These are phyloP conservation scores for Acrobasis suavella DNA, from an alignment of 2,888 invertebrate species.

Conservation along the genomic window DNA sequence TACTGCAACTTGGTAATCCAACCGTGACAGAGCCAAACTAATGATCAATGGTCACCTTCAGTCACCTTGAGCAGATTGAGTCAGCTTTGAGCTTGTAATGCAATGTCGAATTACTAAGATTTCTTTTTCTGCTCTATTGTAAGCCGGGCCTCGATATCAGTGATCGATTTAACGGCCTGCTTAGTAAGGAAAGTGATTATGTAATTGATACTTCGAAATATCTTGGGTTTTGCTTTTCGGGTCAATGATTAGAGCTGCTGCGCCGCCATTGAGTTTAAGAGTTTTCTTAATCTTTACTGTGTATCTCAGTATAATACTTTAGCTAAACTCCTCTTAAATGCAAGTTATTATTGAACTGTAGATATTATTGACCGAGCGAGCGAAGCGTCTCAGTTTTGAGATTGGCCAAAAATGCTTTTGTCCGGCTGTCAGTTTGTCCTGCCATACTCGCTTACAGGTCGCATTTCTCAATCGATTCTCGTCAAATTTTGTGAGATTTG, in stretches of 20 bases:
- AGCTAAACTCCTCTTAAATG: too few species aligned
- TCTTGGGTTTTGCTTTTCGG: not conserved
- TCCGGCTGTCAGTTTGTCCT: too few species aligned
- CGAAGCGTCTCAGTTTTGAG: too few species aligned
- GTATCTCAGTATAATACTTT: not conserved
- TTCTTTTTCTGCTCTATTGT: not conserved
- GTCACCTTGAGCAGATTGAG: not conserved
- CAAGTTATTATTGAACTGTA: too few species aligned
- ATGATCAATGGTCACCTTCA: constrained; percentile 4
- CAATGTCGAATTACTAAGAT: not conserved
- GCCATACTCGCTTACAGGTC: too few species aligned
- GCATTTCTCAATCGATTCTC: too few species aligned
- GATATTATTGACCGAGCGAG: too few species aligned
- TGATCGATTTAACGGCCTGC: constrained; percentile 3
- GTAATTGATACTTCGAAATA: not conserved
- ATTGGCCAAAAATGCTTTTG: too few species aligned
- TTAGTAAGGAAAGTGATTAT: not conserved
- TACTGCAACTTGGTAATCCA: not conserved
- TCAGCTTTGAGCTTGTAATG: not conserved
- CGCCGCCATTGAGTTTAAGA: not conserved
- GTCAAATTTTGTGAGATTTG: too few species aligned
- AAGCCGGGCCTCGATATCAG: not conserved
- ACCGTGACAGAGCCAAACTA: not conserved
- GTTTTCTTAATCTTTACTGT: not conserved
- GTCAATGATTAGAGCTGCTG: not conserved